Evolutionary conservation across 2,888 invertebrate genomes (phyloP).

Genomic region (Petrolisthes cinctipes): DNA sequence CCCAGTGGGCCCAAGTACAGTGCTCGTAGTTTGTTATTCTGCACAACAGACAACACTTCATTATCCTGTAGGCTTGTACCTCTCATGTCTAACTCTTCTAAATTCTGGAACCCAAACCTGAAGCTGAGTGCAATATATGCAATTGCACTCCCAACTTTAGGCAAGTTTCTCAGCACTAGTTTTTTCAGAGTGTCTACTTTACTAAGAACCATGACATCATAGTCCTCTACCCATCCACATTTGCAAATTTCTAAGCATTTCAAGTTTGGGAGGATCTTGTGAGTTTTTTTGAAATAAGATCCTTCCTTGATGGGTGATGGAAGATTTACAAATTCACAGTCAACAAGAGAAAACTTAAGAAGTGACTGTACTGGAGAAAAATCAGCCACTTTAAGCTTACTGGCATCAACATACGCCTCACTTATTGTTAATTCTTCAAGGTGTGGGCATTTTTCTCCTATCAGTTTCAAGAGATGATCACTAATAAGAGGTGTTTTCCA

Average conservation of each 20-base stretch:
- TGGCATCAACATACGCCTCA: slow-evolving; percentile 62
- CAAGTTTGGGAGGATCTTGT: slow-evolving; percentile 50
- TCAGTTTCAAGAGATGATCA: slow-evolving; percentile 32
- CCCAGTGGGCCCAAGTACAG: slow-evolving; percentile 64
- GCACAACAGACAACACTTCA: slow-evolving; percentile 60
- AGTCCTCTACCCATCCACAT: slow-evolving; percentile 61
- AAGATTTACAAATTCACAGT: slow-evolving; percentile 63
- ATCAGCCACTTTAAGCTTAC: slow-evolving; percentile 53
- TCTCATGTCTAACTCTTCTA: slow-evolving; percentile 61
- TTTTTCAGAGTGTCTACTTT: slow-evolving; percentile 57
- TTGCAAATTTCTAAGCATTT: slow-evolving; percentile 53
- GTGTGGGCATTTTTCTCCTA: slow-evolving; percentile 55
- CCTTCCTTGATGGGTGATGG: slow-evolving; percentile 53
- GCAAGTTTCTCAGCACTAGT: slow-evolving; percentile 57
- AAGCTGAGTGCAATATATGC: slow-evolving; percentile 63
- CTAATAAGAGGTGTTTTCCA: slow-evolving; percentile 59
- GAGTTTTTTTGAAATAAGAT: slow-evolving; percentile 61
- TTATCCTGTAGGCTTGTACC: slow-evolving; percentile 63
- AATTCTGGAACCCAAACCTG: slow-evolving; percentile 63
- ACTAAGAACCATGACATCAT: slow-evolving; percentile 64
- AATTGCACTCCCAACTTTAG: slow-evolving; percentile 60
- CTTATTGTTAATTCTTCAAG: slow-evolving; percentile 53
- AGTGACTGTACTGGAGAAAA: slow-evolving; percentile 52
- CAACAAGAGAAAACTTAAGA: slow-evolving; percentile 39
- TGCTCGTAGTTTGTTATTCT: slow-evolving; percentile 53